These are phyloP conservation scores for Limnephilus rhombicus DNA, from an alignment of 2,888 invertebrate species.

Conservation along the genomic window DNA sequence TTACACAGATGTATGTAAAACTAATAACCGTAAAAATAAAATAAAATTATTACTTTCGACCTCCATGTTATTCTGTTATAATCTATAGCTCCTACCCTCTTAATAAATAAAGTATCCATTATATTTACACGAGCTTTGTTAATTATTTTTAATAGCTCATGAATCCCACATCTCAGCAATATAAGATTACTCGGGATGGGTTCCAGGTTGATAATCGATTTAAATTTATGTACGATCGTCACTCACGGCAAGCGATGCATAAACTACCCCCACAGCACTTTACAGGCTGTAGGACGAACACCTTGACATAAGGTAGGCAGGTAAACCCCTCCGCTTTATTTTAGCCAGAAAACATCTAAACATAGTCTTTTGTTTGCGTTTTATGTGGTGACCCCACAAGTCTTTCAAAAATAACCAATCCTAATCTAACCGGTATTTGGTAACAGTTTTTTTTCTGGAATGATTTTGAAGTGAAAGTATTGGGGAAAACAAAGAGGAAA, in stretches of 20 bases:
- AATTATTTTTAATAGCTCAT: neutral
- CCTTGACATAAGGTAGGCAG: neutral
- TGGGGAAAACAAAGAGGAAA: no score
- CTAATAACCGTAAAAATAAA: no score
- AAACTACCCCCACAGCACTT: neutral
- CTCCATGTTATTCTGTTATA: neutral
- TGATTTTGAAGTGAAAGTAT: no score
- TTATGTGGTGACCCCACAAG: neutral
- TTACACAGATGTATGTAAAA: no score
- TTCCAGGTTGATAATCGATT: neutral
- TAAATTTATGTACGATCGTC: neutral
- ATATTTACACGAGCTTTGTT: neutral
- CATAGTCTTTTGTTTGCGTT: neutral
- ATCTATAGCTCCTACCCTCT: neutral
- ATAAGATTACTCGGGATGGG: neutral
- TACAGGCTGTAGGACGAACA: neutral
- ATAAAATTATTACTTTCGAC: neutral
- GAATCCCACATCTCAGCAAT: neutral
- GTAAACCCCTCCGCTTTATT: neutral
- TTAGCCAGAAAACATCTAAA: neutral
- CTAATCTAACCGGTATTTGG: neutral
- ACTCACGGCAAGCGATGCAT: neutral
- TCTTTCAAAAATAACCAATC: neutral
- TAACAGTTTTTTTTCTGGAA: no score
- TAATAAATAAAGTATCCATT: neutral